Conservation (phyloP, 1,140 invertebrate genomes). For the Aphelenchoides fujianensis region DNA sequence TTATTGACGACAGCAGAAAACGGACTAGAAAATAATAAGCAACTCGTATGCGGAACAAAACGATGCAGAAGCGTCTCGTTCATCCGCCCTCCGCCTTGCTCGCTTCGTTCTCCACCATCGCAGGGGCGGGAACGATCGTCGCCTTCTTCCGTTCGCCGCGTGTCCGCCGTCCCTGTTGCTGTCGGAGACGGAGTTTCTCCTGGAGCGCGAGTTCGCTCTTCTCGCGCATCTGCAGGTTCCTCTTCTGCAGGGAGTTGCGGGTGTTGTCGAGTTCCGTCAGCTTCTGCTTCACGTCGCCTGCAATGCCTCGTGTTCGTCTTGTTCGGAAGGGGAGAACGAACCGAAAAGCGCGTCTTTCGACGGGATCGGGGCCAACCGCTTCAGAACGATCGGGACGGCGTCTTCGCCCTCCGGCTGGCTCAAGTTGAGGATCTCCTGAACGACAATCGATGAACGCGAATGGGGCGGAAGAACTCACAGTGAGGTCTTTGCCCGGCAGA, state of each 20-base stretch:
- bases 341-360: constrained; percentile 53
- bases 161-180: constrained; percentile 47
- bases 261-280: constrained; percentile 49
- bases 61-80: background rate
- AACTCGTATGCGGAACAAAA: background rate
- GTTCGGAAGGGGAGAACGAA: constrained; percentile 14
- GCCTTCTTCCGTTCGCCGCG: constrained; percentile 37
- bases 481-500: constrained; percentile 46
- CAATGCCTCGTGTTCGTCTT: background rate
- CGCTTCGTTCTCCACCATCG: background rate
- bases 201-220: constrained; percentile 50
- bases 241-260: constrained; percentile 43
- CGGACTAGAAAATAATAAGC: too few relatives aligned
- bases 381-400: constrained; percentile 38
- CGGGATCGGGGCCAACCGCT: constrained; percentile 48
- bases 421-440: constrained; percentile 50
- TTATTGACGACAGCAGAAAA: too few relatives aligned
- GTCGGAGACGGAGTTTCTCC: constrained; percentile 49
- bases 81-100: constrained; percentile 3
- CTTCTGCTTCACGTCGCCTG: constrained; percentile 54
- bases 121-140: constrained; percentile 15
- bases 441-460: background rate
- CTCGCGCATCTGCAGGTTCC: constrained; percentile 47
- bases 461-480: constrained; percentile 29
- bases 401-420: constrained; percentile 41